Base-by-base conservation (phyloP, 2,888 invertebrate species). In the Aporophyla lueneburgensis region DNA sequence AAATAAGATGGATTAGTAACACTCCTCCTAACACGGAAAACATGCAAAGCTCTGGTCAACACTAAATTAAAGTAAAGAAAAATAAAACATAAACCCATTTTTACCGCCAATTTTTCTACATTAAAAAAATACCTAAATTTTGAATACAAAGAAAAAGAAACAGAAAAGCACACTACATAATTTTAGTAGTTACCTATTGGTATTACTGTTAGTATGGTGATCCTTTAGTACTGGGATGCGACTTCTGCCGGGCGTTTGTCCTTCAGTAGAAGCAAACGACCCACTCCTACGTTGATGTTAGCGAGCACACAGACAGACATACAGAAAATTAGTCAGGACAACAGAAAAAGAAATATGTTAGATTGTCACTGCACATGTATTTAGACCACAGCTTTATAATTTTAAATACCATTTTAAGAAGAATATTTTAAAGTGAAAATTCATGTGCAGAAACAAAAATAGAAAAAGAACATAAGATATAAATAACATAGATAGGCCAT, bases 201-300 rank as follows among this genome's bases (percentile, higher is more conserved):
- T 90, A 91, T 94, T 96, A 96, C 93, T 93, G 95, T 96, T 95
- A 96, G 95, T 95, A 94, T 93, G 94, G 90, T 95, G 95, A 89
- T 96, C 96, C 96, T 96, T 96, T 91, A 94, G 93, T 89, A 96
- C 94, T 84, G 96, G 96, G 87, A 96, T 96, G 92, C 96, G 96
- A 93, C 96, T 96, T 88, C 95, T 92, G 91, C 96, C 93, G 86
- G 96, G 96, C 76, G 96, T 96, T 93, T 96, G 96, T 92, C 96
- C 96, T 53, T 96, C 96, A 89, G 94, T 94, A 79, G 96, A 96
- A 88, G 94, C 96, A 93, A 96, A 96, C 91, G 96, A 96, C 91
- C 96, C 96, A 92, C 96, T 96, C 95, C 96, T 96, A 94, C 87
- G 93, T 89, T 89, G 93, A 91, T 92, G 94, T 96, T 96, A 96